Conservation (phyloP, 1,140 invertebrate genomes). For the Scaptodrosophila lebanonensis region DNA sequence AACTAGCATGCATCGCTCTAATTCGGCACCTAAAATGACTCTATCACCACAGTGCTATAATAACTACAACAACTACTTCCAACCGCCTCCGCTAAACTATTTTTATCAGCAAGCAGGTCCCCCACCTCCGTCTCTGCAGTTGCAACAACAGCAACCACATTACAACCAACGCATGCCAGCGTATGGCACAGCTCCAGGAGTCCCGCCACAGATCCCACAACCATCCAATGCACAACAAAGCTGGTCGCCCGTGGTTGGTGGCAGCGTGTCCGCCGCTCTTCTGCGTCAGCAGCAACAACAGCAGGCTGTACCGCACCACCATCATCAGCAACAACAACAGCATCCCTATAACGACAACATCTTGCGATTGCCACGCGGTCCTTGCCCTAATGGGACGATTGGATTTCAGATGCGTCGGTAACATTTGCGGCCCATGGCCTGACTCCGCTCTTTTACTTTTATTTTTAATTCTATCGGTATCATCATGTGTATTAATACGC, state of each 20-base stretch:
- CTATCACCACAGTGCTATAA: constrained; percentile 42
- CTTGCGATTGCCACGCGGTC: constrained; percentile 79
- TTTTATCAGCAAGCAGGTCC: constrained; percentile 39
- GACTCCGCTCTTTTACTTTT: constrained; percentile 16
- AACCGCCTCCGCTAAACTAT: constrained; percentile 41
- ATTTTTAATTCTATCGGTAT: constrained; percentile 2
- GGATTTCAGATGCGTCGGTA: constrained; percentile 80
- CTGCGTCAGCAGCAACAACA: constrained; percentile 63
- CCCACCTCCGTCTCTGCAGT: background rate
- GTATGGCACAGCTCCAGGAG: constrained; percentile 18
- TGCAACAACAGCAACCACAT: constrained; percentile 23
- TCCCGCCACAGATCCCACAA: constrained; percentile 3
- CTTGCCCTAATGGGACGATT: constrained; percentile 80
- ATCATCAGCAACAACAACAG: constrained; percentile 34
- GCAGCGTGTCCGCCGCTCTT: constrained; percentile 61
- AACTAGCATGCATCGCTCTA: constrained; percentile 53
- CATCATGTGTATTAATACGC: no score
- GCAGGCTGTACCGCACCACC: constrained; percentile 46
- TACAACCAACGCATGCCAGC: constrained; percentile 53
- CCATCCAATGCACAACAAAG: constrained; percentile 56
- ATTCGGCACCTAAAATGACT: constrained; percentile 61
- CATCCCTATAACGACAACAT: constrained; percentile 78
- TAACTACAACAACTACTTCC: constrained; percentile 60
- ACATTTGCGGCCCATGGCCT: constrained; percentile 48
- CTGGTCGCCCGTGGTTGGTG: constrained; percentile 71